phyloP scores from a whole-genome alignment of 2,797 vertebrate species.

The Acanthornis magna region DNA sequence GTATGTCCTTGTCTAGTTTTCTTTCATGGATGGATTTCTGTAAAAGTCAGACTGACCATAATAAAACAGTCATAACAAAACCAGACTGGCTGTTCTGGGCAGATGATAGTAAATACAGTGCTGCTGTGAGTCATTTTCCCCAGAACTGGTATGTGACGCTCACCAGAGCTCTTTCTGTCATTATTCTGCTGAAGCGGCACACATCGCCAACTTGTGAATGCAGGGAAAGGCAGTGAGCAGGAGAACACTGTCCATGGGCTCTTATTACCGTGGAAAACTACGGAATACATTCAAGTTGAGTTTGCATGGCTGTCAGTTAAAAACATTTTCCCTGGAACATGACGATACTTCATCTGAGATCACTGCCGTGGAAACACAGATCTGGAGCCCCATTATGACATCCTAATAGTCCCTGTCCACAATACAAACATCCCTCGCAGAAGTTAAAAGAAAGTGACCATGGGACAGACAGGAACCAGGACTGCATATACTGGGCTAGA shows the following conservation, averaged over 20 bases:
- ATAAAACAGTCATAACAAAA: conserved; percentile 50
- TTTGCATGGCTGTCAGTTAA: neutral
- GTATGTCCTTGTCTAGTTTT: conserved; percentile 25
- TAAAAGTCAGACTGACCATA: conserved; percentile 61
- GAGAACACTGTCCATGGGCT: neutral
- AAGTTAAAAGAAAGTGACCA: neutral
- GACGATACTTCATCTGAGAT: neutral
- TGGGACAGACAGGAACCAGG: neutral
- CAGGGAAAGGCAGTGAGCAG: neutral
- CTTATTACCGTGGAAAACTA: neutral
- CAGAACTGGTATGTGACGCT: neutral
- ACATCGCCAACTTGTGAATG: neutral
- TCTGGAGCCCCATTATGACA: neutral
- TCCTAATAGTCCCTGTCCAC: neutral
- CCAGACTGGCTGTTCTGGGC: conserved; percentile 11
- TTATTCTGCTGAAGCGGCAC: neutral
- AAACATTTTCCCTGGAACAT: neutral
- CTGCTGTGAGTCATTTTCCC: conserved; percentile 22
- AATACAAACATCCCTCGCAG: neutral
- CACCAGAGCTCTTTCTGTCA: neutral
- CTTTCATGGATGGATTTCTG: conserved; percentile 1
- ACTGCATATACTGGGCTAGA: neutral
- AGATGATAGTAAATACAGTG: neutral
- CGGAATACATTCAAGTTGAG: neutral
- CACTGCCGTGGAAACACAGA: neutral